Evolutionary conservation across 2,888 invertebrate genomes (phyloP), one percentile per base, ranked within the genome.

Genomic region (Incurvaria masculella): DNA sequence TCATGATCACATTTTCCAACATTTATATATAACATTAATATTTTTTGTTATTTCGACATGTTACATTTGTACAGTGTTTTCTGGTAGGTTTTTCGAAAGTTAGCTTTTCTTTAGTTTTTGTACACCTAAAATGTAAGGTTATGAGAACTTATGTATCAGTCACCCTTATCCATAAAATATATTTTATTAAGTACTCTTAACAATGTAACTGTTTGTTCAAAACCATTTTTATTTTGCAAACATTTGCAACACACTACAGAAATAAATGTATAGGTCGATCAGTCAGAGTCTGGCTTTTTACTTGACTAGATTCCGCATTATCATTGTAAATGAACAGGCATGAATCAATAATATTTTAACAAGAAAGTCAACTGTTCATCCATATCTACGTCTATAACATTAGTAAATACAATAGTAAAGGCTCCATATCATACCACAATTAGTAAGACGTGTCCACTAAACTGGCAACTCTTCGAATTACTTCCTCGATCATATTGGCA

Each of bases 31-130:
- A 33, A 33, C 11, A 14, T 33, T 33, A 33, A 33, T 8, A 14
- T 33, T 33, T 33, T 33, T 33, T 33, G 10, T 23, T 14, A 33
- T 33, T 33, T 33, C 14, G 6, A 8, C 33, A 11, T 33, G 33
- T 33, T 33, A 46, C 39, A 46, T 50, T 51, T 45, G 45, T 48
- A 18, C 47, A 46, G 48, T 48, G 49, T 10, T 50, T 49, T 49
- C 46, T 47, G 50, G 49, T 48, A 47, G 50, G 49, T 51, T 51
- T 46, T 44, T 51, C 51, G 51, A 51, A 49, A 53, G 51, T 51
- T 50, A 51, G 51, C 48, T 50, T 50, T 45, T 49, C 49, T 51
- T 49, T 44, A 48, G 41, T 45, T 51, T 43, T 49, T 44, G 48
- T 49, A 11, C 44, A 40, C 26, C 40, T 38, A 39, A 16, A 42